Conservation (phyloP, 2,888 invertebrate species). For the Melieria picta region DNA sequence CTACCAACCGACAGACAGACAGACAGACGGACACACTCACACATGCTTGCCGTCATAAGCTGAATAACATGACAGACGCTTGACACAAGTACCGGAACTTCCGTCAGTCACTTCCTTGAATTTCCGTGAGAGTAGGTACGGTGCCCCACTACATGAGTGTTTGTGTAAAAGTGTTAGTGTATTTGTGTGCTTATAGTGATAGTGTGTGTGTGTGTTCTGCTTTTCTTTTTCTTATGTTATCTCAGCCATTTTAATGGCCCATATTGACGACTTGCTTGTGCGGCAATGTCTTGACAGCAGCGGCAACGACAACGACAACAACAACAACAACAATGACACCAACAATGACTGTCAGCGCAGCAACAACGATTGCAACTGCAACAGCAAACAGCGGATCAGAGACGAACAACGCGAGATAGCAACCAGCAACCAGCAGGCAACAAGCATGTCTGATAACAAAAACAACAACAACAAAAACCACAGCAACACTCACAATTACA, state of each 20-base stretch:
- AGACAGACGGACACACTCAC: background rate
- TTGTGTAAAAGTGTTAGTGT: background rate
- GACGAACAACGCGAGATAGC: background rate
- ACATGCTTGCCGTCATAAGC: slow-evolving; percentile 14
- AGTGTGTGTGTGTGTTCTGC: background rate
- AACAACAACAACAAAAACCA: slow-evolving; percentile 7
- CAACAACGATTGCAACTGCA: background rate
- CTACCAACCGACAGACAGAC: background rate
- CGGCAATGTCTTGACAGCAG: slow-evolving; percentile 7
- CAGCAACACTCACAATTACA: slow-evolving; percentile 1
- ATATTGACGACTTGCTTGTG: slow-evolving; percentile 10
- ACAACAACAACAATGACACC: slow-evolving; percentile 16
- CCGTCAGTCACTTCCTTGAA: slow-evolving; percentile 56
- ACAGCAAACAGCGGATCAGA: background rate
- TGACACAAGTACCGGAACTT: slow-evolving; percentile 65
- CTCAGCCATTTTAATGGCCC: slow-evolving; percentile 15
- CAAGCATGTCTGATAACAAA: slow-evolving; percentile 4
- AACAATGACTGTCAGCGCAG: slow-evolving; percentile 12
- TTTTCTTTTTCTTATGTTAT: slow-evolving; percentile 4
- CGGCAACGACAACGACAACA: slow-evolving; percentile 19
- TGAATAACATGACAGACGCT: slow-evolving; percentile 53
- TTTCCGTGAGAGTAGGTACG: slow-evolving; percentile 27
- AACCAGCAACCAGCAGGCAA: background rate
- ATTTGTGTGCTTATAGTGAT: background rate
- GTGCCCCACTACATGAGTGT: background rate